These are phyloP conservation scores for Eretmochelys imbricata DNA, from an alignment of 2,113 vertebrate species.

Conservation along the genomic window DNA sequence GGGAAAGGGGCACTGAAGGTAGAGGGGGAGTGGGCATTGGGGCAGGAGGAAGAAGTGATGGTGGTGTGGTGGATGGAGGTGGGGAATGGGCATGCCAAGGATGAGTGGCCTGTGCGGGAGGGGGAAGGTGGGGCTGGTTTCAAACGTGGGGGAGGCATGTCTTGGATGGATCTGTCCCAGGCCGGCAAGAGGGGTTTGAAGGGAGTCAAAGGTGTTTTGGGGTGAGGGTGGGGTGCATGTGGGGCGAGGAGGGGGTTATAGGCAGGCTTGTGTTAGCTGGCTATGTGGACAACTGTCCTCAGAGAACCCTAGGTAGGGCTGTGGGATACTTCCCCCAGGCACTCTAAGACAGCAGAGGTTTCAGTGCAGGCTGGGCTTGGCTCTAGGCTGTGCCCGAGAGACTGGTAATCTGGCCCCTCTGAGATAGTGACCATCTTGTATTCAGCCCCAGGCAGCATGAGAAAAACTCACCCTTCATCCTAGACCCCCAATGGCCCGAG, in stretches of 20 bases:
- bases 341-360: neutral
- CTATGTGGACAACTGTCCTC: neutral
- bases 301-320: neutral
- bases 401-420: neutral
- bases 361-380: neutral
- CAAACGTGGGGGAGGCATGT: neutral
- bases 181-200: neutral
- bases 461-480: neutral
- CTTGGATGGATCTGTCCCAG: neutral
- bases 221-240: neutral
- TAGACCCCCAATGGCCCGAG: accelerated
- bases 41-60: neutral
- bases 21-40: neutral
- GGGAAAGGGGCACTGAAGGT: neutral
- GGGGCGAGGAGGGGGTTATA: neutral
- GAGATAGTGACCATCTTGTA: neutral
- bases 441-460: neutral
- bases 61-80: neutral
- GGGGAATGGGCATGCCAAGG: neutral
- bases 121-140: neutral
- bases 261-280: neutral
- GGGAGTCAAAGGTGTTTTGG: no score
- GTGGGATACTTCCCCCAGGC: neutral
- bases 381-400: neutral
- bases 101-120: neutral